Evolutionary conservation across 2,113 vertebrate species (phyloP).

Genomic region (Colistium nudipinnis): DNA sequence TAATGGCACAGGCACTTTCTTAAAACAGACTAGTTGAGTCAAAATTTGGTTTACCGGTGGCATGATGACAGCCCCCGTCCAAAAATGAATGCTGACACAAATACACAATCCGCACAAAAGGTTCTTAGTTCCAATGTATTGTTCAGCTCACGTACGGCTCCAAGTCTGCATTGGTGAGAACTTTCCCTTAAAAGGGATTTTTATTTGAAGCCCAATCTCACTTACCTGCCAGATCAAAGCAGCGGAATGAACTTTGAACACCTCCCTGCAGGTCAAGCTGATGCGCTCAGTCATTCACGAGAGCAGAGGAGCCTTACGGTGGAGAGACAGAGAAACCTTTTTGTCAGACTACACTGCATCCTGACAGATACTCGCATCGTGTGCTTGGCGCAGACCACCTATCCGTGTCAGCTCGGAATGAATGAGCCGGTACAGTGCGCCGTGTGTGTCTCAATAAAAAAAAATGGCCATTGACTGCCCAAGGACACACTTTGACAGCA

Average conservation of each 20-base stretch:
- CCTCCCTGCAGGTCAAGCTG: constrained; percentile 35
- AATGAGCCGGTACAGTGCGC: constrained; percentile 11
- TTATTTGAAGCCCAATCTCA: neutral
- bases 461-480: neutral
- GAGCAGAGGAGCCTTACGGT: constrained; percentile 25
- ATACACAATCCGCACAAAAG: neutral
- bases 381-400: neutral
- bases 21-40: constrained; percentile 49
- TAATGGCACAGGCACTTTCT: constrained; percentile 63
- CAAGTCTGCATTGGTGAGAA: neutral
- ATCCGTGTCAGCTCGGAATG: neutral
- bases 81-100: constrained; percentile 4
- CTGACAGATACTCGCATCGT: constrained; percentile 28
- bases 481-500: constrained; percentile 12
- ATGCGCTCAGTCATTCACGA: constrained; percentile 17
- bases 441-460: constrained; percentile 29
- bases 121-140: constrained; percentile 8
- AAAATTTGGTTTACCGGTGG: constrained; percentile 48
- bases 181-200: neutral
- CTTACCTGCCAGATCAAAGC: constrained; percentile 32
- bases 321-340: constrained; percentile 24
- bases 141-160: neutral
- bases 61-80: constrained; percentile 24
- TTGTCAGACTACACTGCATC: constrained; percentile 20
- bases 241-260: constrained; percentile 33